Evolutionary conservation across 2,113 vertebrate genomes (phyloP), one percentile per base, ranked within the genome.

Genomic region (Tautogolabrus adspersus): DNA sequence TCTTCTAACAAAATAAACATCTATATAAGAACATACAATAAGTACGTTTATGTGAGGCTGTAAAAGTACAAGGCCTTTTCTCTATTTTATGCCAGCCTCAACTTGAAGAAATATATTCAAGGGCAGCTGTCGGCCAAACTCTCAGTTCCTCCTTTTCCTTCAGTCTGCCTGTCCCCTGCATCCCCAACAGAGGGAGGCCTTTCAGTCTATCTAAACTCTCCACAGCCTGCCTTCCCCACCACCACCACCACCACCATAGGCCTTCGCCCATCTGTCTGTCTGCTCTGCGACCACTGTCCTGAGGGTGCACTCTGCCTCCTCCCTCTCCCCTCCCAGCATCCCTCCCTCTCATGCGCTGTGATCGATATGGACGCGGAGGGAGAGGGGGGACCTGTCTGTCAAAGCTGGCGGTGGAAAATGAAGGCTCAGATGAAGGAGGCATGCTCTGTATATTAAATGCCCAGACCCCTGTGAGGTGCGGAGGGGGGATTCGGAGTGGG

Each of bases 391-490:
- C 88, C 91, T 92, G 92, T 92, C 93, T 91, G 91, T 94, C 92
- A 93, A 91, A 93, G 90, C 87, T 44, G 77, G 79, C 75, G 75
- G 77, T 81, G 85, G 89, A 94, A 93, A 94, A 94, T 92, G 88
- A 94, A 93, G 89, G 89, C 88, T 85, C 81, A 75, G 89, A 92
- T 90, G 89, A 93, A 91, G 88, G 89, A 93, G 91, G 90, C 89
- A 93, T 93, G 90, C 93, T 89, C 90, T 93, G 94, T 92, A 93
- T 93, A 94, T 94, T 94, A 94, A 94, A 93, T 86, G 85, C 76
- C 57, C 76, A 71, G 77, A 87, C 83, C 87, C 88, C 89, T 88
- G 86, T 84, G 84, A 81, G 87, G 85, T 64, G 66, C 46, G 79
- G 69, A 7, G 80, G 66, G 66, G 62, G 49, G 70, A 72, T 66